Percentiles rank a stretch among this genome's conserved stretches.
Conservation (phyloP, 1,140 invertebrate species). For the Drosophila nikananu region DNA sequence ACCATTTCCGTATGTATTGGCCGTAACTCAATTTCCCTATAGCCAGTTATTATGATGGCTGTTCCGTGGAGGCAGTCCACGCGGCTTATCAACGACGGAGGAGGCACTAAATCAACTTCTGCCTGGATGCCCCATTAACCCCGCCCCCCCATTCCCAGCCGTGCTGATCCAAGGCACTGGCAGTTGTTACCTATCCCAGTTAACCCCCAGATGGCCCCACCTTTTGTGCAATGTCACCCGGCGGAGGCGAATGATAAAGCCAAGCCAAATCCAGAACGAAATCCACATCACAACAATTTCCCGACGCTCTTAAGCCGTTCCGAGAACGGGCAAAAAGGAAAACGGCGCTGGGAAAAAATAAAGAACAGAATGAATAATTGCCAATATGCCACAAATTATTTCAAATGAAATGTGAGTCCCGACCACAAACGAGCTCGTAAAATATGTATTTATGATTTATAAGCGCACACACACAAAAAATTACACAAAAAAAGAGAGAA, state of each 20-base stretch:
- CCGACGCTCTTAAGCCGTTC: conserved; percentile 67
- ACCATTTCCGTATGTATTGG: conserved; percentile 44
- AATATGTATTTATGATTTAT: conserved; percentile 82
- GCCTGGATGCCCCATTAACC: conserved; percentile 59
- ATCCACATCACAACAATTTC: conserved; percentile 74
- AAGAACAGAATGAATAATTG: conserved; percentile 74
- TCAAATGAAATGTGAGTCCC: conserved; percentile 81
- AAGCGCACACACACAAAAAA: conserved; percentile 48
- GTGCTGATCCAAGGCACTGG: not conserved
- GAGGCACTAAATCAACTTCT: conserved; percentile 77
- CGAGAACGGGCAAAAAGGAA: conserved; percentile 19
- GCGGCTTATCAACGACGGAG: conserved; percentile 60
- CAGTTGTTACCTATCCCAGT: conserved; percentile 34
- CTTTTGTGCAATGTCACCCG: conserved; percentile 78
- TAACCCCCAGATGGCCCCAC: conserved; percentile 32
- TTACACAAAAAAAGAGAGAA: conserved; percentile 3
- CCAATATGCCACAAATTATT: conserved; percentile 84
- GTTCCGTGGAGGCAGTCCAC: conserved; percentile 22
- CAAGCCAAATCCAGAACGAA: conserved; percentile 79
- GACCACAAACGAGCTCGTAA: conserved; percentile 63
- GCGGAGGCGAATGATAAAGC: conserved; percentile 65
- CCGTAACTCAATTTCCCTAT: conserved; percentile 51
- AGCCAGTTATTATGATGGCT: conserved; percentile 46
- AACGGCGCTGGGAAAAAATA: conserved; percentile 33
- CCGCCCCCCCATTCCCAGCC: not conserved